Evolutionary conservation across 92 coral and sea anemone species (phyloP).

Genomic region (Siderastrea radians): DNA sequence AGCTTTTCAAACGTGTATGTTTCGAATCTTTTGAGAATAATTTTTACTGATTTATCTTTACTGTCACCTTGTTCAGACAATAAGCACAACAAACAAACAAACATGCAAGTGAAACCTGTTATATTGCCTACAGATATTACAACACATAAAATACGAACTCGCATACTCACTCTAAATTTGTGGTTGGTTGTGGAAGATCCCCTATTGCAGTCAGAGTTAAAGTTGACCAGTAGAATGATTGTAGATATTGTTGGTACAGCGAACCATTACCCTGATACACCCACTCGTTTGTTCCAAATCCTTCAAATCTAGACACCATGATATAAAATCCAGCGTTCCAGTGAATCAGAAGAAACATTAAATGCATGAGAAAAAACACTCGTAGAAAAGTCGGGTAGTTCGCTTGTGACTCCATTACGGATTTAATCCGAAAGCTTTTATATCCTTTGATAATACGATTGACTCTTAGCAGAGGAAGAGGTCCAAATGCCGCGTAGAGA

Average conservation of each 20-base stretch:
- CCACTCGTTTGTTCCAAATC: constrained; percentile 95
- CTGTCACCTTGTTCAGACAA: not conserved
- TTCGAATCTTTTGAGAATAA: not conserved
- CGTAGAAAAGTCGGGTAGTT: constrained; percentile 92
- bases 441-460: constrained; percentile 85
- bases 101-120: constrained; percentile 4
- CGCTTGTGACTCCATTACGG: constrained; percentile 91
- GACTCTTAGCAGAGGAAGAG: constrained; percentile 78
- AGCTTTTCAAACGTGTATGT: not conserved
- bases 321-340: constrained; percentile 97
- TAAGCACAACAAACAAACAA: constrained; percentile 1
- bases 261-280: constrained; percentile 95
- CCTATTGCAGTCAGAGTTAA: constrained; percentile 96
- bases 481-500: constrained; percentile 75
- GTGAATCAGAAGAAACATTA: constrained; percentile 94
- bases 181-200: constrained; percentile 90
- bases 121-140: not conserved
- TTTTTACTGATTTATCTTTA: not conserved
- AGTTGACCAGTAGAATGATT: constrained; percentile 96
- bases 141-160: not conserved
- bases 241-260: constrained; percentile 91
- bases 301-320: constrained; percentile 91
- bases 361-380: constrained; percentile 87
- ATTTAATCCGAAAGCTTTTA: constrained; percentile 85
- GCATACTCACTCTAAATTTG: constrained; percentile 91